A percentile compares a stretch with the other conserved stretches of the same genome.
Evolutionary conservation across 2,797 vertebrate species (phyloP).

Genomic region (Chanos chanos): DNA sequence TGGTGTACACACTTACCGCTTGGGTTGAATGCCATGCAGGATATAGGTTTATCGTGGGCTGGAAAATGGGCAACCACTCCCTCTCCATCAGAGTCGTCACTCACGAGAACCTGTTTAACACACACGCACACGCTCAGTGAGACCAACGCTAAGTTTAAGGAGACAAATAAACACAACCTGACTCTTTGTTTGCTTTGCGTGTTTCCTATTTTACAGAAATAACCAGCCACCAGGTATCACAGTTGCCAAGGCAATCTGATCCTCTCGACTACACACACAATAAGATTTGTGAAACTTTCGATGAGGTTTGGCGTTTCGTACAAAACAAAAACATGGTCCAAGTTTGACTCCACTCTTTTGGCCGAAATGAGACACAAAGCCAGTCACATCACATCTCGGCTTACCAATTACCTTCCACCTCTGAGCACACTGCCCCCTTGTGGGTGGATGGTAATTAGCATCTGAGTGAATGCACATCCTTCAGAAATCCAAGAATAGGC

Average conservation of each 20-base stretch:
- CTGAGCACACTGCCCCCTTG: slow-evolving; percentile 58
- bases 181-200: slow-evolving; percentile 33
- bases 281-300: slow-evolving; percentile 19
- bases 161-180: slow-evolving; percentile 13
- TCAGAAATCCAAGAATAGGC: too few relatives aligned
- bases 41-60: slow-evolving; percentile 97
- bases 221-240: slow-evolving; percentile 26
- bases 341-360: slow-evolving; percentile 10
- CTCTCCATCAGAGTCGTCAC: slow-evolving; percentile 92
- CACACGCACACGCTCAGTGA: slow-evolving; percentile 14
- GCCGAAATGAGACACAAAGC: slow-evolving; percentile 11
- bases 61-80: slow-evolving; percentile 97
- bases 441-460: slow-evolving; percentile 45
- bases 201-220: slow-evolving; percentile 21
- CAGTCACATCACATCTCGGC: slow-evolving; percentile 34
- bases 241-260: slow-evolving; percentile 27
- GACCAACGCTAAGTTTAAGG: slow-evolving; percentile 21
- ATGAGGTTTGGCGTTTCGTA: slow-evolving; percentile 33
- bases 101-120: slow-evolving; percentile 84
- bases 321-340: slow-evolving; percentile 28
- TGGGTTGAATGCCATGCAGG: slow-evolving; percentile 97
- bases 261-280: slow-evolving; percentile 16
- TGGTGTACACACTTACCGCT: slow-evolving; percentile 94
- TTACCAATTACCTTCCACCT: slow-evolving; percentile 53
- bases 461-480: slow-evolving; percentile 15